These are phyloP conservation scores for Phyllostomus hastatus DNA, from an alignment of 2,113 vertebrate species.

Conservation along the genomic window DNA sequence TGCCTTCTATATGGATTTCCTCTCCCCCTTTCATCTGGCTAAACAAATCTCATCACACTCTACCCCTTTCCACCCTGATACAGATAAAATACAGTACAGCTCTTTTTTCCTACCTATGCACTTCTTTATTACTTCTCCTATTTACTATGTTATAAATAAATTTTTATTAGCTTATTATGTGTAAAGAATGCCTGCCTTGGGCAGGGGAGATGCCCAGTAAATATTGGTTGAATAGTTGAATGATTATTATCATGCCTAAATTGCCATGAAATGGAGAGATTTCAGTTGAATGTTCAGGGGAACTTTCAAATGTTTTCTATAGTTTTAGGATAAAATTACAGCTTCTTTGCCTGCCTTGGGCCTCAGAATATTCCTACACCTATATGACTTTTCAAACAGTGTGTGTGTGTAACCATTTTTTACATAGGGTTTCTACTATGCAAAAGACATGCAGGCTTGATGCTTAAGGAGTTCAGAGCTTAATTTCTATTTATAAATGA, in stretches of 20 bases:
- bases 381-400: neutral
- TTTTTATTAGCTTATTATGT: neutral
- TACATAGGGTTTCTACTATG: neutral
- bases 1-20: neutral
- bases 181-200: neutral
- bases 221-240: neutral
- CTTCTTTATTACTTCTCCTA: neutral
- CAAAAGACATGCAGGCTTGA: neutral
- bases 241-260: neutral
- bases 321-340: neutral
- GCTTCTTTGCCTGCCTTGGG: neutral
- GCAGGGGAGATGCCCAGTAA: neutral
- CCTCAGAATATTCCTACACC: neutral
- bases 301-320: neutral
- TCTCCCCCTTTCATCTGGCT: neutral
- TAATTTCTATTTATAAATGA: neutral
- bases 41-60: neutral
- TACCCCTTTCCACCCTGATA: neutral
- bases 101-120: neutral
- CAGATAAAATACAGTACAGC: neutral
- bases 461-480: neutral
- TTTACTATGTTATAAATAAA: neutral
- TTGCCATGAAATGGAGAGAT: neutral
- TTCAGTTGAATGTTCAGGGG: neutral
- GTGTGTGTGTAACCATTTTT: neutral